A percentile compares a stretch with the other conserved stretches of the same genome.
Evolutionary conservation across 2,113 vertebrate species (phyloP).

Genomic region (Apodemus speciosus): DNA sequence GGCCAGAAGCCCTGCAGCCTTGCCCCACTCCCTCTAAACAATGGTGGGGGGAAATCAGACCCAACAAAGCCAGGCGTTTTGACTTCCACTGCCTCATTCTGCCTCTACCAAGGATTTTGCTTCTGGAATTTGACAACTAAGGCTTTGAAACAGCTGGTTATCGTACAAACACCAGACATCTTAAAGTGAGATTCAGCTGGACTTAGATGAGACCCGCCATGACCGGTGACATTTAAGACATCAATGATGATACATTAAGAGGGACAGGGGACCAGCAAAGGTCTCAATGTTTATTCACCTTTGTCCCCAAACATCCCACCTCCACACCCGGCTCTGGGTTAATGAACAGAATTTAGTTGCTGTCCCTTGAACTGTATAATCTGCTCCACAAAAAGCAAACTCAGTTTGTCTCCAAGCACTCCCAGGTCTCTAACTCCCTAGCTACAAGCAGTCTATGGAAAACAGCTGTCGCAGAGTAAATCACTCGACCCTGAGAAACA

Average conservation of each 20-base stretch:
- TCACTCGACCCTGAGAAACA: slow-evolving; percentile 81
- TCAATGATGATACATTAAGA: neutral
- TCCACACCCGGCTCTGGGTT: slow-evolving; percentile 75
- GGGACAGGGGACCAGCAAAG: fast-evolving
- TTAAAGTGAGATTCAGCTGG: slow-evolving; percentile 7
- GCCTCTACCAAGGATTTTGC: neutral
- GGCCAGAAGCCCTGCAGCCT: neutral
- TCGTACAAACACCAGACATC: neutral
- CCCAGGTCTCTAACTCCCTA: slow-evolving; percentile 80
- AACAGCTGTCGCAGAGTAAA: slow-evolving; percentile 87
- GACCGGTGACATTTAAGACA: neutral
- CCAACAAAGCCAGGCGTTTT: neutral
- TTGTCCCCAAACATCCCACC: slow-evolving; percentile 69
- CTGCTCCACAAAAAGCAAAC: slow-evolving; percentile 70
- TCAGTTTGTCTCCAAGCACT: slow-evolving; percentile 82
- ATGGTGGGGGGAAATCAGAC: neutral
- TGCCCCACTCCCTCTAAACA: neutral
- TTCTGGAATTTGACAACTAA: neutral
- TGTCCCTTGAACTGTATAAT: slow-evolving; percentile 81
- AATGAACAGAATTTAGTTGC: slow-evolving; percentile 79
- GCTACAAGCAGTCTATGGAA: slow-evolving; percentile 85
- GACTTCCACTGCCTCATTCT: neutral
- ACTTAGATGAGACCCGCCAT: neutral
- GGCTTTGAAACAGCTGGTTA: neutral
- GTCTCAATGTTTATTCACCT: slow-evolving; percentile 72